phyloP scores from a whole-genome alignment of 1,140 invertebrate species.

The Calosoma granatense region DNA sequence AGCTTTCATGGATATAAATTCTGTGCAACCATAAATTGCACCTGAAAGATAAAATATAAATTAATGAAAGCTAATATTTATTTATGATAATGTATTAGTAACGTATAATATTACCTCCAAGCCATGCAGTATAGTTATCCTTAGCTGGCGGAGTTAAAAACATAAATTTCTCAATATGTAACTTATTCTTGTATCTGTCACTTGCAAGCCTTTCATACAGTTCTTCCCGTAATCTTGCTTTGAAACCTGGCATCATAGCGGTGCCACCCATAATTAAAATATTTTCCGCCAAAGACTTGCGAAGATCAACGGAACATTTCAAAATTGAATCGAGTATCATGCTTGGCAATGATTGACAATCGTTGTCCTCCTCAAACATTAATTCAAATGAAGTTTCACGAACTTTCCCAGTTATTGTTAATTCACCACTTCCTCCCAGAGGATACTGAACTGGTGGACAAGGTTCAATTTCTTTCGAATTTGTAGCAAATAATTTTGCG shows the following conservation, averaged over 20 bases:
- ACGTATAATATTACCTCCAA: slow-evolving; percentile 73
- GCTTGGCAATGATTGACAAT: slow-evolving; percentile 72
- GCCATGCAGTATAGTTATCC: slow-evolving; percentile 77
- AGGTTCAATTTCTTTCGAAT: slow-evolving; percentile 36
- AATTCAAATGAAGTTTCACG: slow-evolving; percentile 73
- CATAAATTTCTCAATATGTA: slow-evolving; percentile 59
- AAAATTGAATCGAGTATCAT: slow-evolving; percentile 73
- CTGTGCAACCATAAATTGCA: slow-evolving; percentile 73
- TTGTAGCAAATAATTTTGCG: slow-evolving; percentile 45
- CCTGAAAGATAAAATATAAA: slow-evolving; percentile 37
- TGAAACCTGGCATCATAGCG: slow-evolving; percentile 67
- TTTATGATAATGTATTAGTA: slow-evolving; percentile 10
- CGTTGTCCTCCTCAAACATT: slow-evolving; percentile 75
- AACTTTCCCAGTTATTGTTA: slow-evolving; percentile 55
- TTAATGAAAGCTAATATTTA: slow-evolving; percentile 12
- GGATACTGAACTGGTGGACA: slow-evolving; percentile 61
- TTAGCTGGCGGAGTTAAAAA: slow-evolving; percentile 70
- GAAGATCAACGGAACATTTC: slow-evolving; percentile 63
- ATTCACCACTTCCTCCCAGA: slow-evolving; percentile 46
- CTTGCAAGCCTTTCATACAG: slow-evolving; percentile 54
- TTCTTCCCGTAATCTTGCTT: slow-evolving; percentile 62
- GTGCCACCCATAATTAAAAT: slow-evolving; percentile 80
- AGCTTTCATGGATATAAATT: slow-evolving; percentile 60
- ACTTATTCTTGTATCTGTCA: slow-evolving; percentile 49
- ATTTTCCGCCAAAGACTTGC: slow-evolving; percentile 63